Percentiles rank a stretch among this genome's conserved stretches.
Evolutionary conservation across 1,140 invertebrate genomes (phyloP).

Genomic region (Charaxes varanes): DNA sequence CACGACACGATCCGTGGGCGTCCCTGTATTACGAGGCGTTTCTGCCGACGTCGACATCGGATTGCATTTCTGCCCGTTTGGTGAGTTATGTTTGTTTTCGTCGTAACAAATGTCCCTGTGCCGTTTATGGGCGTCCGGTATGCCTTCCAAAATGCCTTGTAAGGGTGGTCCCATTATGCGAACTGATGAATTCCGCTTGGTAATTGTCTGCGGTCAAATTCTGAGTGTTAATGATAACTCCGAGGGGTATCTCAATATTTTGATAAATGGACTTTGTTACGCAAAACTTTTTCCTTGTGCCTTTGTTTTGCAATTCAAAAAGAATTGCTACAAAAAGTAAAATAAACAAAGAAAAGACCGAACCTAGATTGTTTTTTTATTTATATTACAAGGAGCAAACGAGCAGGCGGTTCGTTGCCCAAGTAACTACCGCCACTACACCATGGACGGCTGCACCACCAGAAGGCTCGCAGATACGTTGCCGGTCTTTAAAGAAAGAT

Average conservation of each 20-base stretch:
- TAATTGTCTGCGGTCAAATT: conserved; percentile 12
- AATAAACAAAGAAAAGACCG: too few species aligned
- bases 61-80: conserved; percentile 45
- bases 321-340: too few species aligned
- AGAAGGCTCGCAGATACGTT: too few species aligned
- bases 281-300: too few species aligned
- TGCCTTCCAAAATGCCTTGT: conserved; percentile 44
- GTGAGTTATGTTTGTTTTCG: conserved; percentile 68
- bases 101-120: conserved; percentile 46
- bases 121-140: conserved; percentile 34
- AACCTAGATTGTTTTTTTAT: too few species aligned
- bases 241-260: conserved; percentile 2
- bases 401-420: too few species aligned
- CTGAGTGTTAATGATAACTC: conserved; percentile 4
- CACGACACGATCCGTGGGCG: conserved; percentile 64
- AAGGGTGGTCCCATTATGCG: conserved; percentile 41
- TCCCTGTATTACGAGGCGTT: conserved; percentile 59
- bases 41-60: conserved; percentile 44
- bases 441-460: too few species aligned
- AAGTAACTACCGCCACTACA: too few species aligned
- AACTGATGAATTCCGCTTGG: conserved; percentile 18
- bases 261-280: conserved; percentile 38
- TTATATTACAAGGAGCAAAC: too few species aligned
- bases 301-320: too few species aligned
- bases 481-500: too few species aligned